phyloP scores from a whole-genome alignment of 1,140 invertebrate species.

The Drosophila tropicalis region DNA sequence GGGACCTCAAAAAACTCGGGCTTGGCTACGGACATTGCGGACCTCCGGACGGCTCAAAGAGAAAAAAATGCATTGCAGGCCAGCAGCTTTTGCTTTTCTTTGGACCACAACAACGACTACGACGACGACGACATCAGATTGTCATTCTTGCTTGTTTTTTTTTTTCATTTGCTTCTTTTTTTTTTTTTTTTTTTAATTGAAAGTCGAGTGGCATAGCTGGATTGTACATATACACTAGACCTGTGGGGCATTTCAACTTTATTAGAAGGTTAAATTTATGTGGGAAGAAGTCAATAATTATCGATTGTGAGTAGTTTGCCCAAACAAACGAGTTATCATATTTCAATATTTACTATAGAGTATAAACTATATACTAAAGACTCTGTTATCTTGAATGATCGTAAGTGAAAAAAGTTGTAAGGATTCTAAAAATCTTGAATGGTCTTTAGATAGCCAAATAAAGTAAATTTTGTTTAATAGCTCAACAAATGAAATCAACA shows the following conservation, averaged over 20 bases:
- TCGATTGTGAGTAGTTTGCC: neutral
- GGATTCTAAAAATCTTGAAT: neutral
- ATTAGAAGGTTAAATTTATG: neutral
- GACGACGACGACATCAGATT: slow-evolving; percentile 76
- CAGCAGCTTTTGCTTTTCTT: slow-evolving; percentile 80
- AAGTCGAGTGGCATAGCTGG: slow-evolving; percentile 76
- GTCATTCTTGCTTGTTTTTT: slow-evolving; percentile 81
- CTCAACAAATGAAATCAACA: no score
- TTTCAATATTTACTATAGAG: no score
- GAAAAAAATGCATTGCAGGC: slow-evolving; percentile 60
- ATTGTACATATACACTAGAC: slow-evolving; percentile 46
- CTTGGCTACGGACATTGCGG: slow-evolving; percentile 36
- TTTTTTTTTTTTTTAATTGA: slow-evolving; percentile 82
- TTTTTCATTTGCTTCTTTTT: slow-evolving; percentile 71
- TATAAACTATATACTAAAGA: no score
- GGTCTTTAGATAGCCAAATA: no score
- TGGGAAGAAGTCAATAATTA: neutral
- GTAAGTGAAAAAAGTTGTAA: no score
- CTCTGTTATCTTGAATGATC: no score
- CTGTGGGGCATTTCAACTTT: slow-evolving; percentile 33
- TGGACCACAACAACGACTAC: slow-evolving; percentile 59
- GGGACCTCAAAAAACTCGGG: slow-evolving; percentile 49
- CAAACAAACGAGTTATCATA: neutral
- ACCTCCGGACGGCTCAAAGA: slow-evolving; percentile 26
- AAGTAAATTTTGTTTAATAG: no score